phyloP scores from a whole-genome alignment of 2,888 invertebrate species.

The Troilus luridus region DNA sequence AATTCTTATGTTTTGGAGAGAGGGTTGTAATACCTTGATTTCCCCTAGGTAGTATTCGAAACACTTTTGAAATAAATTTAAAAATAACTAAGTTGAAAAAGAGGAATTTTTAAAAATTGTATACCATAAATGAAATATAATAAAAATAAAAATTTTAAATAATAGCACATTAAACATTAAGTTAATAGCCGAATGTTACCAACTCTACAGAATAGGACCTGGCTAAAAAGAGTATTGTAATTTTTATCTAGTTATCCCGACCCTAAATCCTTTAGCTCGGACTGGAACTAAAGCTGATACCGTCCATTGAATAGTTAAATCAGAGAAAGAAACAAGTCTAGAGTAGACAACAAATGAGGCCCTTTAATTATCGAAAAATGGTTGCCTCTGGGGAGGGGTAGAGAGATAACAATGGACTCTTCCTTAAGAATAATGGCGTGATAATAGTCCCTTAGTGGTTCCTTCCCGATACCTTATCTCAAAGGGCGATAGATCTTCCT shows the following conservation, averaged over 20 bases:
- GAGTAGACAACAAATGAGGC: not conserved
- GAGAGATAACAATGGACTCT: not conserved
- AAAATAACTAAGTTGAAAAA: no score
- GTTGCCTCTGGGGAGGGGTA: not conserved
- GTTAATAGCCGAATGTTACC: no score
- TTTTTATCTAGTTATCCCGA: not conserved
- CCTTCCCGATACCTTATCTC: not conserved
- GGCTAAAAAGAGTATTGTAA: not conserved
- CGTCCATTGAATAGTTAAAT: not conserved
- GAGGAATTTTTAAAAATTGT: no score
- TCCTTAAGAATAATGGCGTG: conserved; percentile 2
- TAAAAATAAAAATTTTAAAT: no score
- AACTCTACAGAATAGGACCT: no score
- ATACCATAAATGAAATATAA: no score
- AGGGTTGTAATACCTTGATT: no score
- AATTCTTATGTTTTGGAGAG: no score
- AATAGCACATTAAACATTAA: no score
- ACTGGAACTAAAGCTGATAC: not conserved
- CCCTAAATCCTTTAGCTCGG: no score
- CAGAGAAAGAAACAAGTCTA: not conserved
- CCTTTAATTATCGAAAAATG: conserved; percentile 30
- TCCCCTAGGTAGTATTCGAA: no score
- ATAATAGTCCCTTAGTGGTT: not conserved
- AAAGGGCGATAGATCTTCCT: not conserved
- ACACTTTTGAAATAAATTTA: no score